These are phyloP conservation scores for Melieria crassipennis DNA, from an alignment of 2,888 invertebrate genomes.

Conservation along the genomic window DNA sequence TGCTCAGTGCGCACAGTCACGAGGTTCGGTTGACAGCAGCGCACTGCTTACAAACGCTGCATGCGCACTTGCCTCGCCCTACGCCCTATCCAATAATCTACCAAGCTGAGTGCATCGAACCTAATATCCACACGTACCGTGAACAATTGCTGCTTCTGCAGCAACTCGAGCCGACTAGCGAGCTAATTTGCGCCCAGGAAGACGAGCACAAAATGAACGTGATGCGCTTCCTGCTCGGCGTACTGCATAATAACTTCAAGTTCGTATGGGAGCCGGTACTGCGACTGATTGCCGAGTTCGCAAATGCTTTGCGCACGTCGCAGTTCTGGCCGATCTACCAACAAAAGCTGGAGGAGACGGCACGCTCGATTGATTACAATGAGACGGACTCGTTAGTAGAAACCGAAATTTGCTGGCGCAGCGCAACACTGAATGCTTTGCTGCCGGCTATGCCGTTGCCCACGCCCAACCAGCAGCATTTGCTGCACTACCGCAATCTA, in stretches of 20 bases:
- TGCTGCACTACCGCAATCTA: conserved; percentile 77
- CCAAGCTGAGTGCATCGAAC: conserved; percentile 75
- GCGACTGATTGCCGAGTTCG: conserved; percentile 80
- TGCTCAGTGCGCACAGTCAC: conserved; percentile 76
- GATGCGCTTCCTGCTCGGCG: conserved; percentile 82
- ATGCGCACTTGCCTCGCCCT: conserved; percentile 17
- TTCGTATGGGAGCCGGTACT: conserved; percentile 87
- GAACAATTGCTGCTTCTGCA: conserved; percentile 79
- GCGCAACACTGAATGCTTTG: conserved; percentile 44
- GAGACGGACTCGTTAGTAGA: not conserved
- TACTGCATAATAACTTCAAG: conserved; percentile 86
- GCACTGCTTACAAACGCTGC: conserved; percentile 78
- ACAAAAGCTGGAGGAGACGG: conserved; percentile 69
- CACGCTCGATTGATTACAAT: conserved; percentile 48
- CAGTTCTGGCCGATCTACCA: conserved; percentile 80
- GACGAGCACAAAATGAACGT: conserved; percentile 73
- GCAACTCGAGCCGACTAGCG: conserved; percentile 74
- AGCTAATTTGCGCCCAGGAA: conserved; percentile 67
- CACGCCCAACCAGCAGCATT: conserved; percentile 49
- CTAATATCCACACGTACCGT: conserved; percentile 82
- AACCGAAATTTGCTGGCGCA: conserved; percentile 40
- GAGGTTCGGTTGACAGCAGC: conserved; percentile 76
- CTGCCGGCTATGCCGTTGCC: conserved; percentile 34
- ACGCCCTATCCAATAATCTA: conserved; percentile 74
- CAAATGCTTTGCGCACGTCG: conserved; percentile 70